Evolutionary conservation across 2,888 invertebrate genomes (phyloP), one percentile per base, ranked within the genome.

Genomic region (Drosophila niveifrons): DNA sequence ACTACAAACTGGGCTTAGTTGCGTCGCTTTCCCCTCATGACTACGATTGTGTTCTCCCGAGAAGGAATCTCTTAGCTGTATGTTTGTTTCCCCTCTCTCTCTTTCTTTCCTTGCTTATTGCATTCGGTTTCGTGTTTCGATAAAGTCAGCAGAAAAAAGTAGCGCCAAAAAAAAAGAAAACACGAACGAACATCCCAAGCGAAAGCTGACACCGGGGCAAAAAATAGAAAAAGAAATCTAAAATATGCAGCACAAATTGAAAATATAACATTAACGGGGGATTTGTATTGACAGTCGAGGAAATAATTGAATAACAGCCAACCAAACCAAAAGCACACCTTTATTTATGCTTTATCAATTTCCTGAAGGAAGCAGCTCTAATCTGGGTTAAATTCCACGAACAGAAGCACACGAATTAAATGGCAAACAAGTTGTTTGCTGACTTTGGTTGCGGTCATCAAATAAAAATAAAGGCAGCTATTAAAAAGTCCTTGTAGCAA

Each of bases 181-280:
- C n/a, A n/a, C n/a, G n/a, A n/a, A 11, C 10, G 36, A 39, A 43
- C 15, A 29, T 53, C 29, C 31, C 18, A 41, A 3, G 4, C 11
- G 28, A 53, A 41, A 53, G 11, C 41, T 53, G 55, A 55, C 9
- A 44, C 55, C 31, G 3, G 18, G 10, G 4, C n/a, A n/a, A 55
- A 31, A 34, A 34, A 23, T 23, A 23, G 23, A 23, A 34, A 44
- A 31, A 6, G 9, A 44, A 55, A 31, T 29, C 17, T 31, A 44
- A 75, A 71, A 68, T 74, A 53, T 61, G 65, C 65, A 13, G n/a
- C n/a, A 17, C 9, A 85, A 85, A 88, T 87, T 85, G 85, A 83
- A 87, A 87, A 85, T 78, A 80, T 76, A 73, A 74, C 74, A 83
- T 87, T 85, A 87, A 74, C 83, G 64, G 57, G 85, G 80, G 83